A percentile compares a stretch with the other conserved stretches of the same genome.
Evolutionary conservation across 1,140 invertebrate species (phyloP).

Genomic region (Carposina sasakii): DNA sequence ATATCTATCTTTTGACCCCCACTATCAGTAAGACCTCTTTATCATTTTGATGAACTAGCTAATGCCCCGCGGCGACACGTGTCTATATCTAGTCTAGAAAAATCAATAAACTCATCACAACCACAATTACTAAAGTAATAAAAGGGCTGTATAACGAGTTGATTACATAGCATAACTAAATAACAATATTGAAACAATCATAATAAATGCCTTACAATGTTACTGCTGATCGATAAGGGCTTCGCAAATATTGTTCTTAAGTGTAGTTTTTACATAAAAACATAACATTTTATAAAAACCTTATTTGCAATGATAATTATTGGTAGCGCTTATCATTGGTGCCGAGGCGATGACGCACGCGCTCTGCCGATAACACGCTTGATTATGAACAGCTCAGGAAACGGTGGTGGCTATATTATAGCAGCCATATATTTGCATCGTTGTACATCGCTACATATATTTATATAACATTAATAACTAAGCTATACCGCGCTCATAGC

Average conservation of each 20-base stretch:
- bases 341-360: constrained; percentile 68
- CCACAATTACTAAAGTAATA: no score
- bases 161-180: no score
- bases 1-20: constrained; percentile 66
- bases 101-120: no score
- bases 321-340: constrained; percentile 61
- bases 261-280: no score
- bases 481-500: background rate
- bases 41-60: no score
- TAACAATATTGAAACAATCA: no score
- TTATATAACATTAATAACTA: background rate
- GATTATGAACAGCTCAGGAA: constrained; percentile 50
- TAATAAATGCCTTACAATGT: no score
- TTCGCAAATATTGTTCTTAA: no score
- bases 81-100: no score
- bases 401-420: constrained; percentile 26
- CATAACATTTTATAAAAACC: constrained; percentile 65
- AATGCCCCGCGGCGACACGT: no score
- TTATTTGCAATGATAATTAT: constrained; percentile 71
- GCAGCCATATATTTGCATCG: constrained; percentile 1
- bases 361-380: constrained; percentile 52
- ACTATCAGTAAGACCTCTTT: constrained; percentile 62
- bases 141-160: no score
- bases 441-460: background rate
- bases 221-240: no score